A percentile compares a stretch with the other conserved stretches of the same genome.
These are phyloP conservation scores for Gobionotothen gibberifrons DNA, from an alignment of 2,797 vertebrate species.

Conservation along the genomic window DNA sequence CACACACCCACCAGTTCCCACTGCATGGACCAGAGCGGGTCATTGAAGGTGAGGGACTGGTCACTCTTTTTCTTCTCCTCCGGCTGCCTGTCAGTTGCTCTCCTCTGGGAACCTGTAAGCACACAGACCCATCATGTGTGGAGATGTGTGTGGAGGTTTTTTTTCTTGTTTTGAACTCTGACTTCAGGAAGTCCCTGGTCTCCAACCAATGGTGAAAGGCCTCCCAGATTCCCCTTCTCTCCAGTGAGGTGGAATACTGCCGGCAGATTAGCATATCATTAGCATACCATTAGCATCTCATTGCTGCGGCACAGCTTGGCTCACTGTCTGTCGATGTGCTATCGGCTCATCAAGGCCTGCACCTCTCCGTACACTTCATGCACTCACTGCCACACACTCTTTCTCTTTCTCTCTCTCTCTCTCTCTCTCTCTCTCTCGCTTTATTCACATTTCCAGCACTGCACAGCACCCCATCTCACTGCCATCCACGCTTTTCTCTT, in stretches of 20 bases:
- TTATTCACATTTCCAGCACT: slow-evolving; percentile 27
- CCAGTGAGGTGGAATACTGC: slow-evolving; percentile 75
- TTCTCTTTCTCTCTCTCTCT: background rate
- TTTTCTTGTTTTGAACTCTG: slow-evolving; percentile 68
- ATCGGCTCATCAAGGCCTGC: slow-evolving; percentile 74
- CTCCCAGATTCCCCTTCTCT: slow-evolving; percentile 66
- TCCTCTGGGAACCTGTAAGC: slow-evolving; percentile 84
- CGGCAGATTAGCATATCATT: slow-evolving; percentile 72
- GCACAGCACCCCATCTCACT: slow-evolving; percentile 37
- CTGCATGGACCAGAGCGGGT: slow-evolving; percentile 87
- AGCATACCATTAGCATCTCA: slow-evolving; percentile 78
- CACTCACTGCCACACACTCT: slow-evolving; percentile 15
- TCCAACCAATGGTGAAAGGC: slow-evolving; percentile 75
- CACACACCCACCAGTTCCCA: slow-evolving; percentile 86
- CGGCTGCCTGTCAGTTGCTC: slow-evolving; percentile 81
- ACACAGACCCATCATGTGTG: slow-evolving; percentile 56
- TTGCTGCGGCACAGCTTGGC: slow-evolving; percentile 68
- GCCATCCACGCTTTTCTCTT: slow-evolving; percentile 5
- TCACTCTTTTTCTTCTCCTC: slow-evolving; percentile 83
- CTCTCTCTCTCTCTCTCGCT: slow-evolving; percentile 11
- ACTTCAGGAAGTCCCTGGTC: slow-evolving; percentile 75
- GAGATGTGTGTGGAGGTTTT: slow-evolving; percentile 19
- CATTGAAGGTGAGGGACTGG: slow-evolving; percentile 89
- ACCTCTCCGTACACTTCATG: slow-evolving; percentile 48
- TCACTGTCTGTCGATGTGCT: slow-evolving; percentile 68